Conservation (phyloP, 2,888 invertebrate species). For the Physocephala rufipes region DNA sequence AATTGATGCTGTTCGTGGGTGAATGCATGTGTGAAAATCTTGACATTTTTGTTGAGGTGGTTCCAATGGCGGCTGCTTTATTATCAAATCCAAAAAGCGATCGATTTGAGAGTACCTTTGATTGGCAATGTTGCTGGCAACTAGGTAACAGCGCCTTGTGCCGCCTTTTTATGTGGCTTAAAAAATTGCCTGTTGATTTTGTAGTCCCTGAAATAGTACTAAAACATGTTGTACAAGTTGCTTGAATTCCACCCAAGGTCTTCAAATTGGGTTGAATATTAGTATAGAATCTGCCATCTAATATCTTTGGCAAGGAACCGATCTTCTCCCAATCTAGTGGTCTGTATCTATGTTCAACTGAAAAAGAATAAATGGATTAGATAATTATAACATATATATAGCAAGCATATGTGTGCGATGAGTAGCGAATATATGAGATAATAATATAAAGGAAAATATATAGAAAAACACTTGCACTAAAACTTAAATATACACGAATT, state of each 20-base stretch:
- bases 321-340: slow-evolving; percentile 19
- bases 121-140: slow-evolving; percentile 58
- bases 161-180: slow-evolving; percentile 59
- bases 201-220: slow-evolving; percentile 60
- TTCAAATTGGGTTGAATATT: slow-evolving; percentile 59
- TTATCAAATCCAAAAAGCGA: slow-evolving; percentile 14
- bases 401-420: not conserved
- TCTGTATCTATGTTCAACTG: slow-evolving; percentile 31
- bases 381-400: not conserved
- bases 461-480: slow-evolving; percentile 35
- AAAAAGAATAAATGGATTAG: slow-evolving; percentile 19
- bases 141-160: slow-evolving; percentile 56
- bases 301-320: slow-evolving; percentile 54
- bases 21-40: slow-evolving; percentile 13
- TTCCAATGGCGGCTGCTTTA: slow-evolving; percentile 8
- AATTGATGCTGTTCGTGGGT: not conserved
- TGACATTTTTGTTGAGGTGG: slow-evolving; percentile 10
- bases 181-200: slow-evolving; percentile 60
- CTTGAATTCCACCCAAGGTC: slow-evolving; percentile 60
- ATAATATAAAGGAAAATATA: slow-evolving; percentile 22
- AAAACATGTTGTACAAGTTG: slow-evolving; percentile 59
- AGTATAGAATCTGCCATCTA: slow-evolving; percentile 60
- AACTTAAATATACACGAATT: slow-evolving; percentile 7
- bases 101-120: slow-evolving; percentile 43
- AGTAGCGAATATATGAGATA: not conserved